Base-by-base conservation (phyloP, 2,888 invertebrate genomes). In the Melinaea menophilus region DNA sequence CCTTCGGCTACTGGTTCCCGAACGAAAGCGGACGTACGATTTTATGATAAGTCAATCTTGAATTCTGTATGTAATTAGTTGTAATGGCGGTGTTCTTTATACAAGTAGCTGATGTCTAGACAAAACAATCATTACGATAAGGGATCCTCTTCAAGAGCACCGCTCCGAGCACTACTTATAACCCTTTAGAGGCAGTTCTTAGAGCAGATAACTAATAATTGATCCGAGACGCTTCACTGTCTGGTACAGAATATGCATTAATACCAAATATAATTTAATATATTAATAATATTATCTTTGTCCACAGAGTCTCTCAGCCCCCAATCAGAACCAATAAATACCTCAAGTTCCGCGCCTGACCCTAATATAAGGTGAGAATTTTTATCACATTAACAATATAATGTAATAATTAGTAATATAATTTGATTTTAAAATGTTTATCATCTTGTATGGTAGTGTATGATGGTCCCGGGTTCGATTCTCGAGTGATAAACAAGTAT, bases 221-320 rank as follows among this genome's bases (percentile, higher is more conserved):
- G 77, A 72, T 78, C 73, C 79, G 56, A 48, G 46, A 41, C 54
- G 34, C 45, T 57, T 41, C 13, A 51, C 56, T 37, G 33, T 61
- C 45, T 55, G 46, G 58, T 31, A 51, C 5, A 31, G 51, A 51
- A 22, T 2, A 31, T 51, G 11, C 7, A 31, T 51, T 48, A 13
- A 48, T 4, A 48, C 4, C 5, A 22, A 13, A 22, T 51, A 13
- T 22, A 45, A 46, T n/a, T 45, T 35, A 31, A 5, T 55, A 55
- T 55, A 22, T 13, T 54, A 22, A 45, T 9, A 57, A 46, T 11
- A 41, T 22, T 64, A 47, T 41, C 57, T 73, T 88, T 89, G 83
- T 82, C 64, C 76, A 71, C 87, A 90, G 90, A 90, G 73, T 90
- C 90, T 0, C 70, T 89, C n/a, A 90, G 90, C 64, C 89, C 90